Evolutionary conservation across 2,888 invertebrate genomes (phyloP).

Genomic region (Eupithecia vulgata): DNA sequence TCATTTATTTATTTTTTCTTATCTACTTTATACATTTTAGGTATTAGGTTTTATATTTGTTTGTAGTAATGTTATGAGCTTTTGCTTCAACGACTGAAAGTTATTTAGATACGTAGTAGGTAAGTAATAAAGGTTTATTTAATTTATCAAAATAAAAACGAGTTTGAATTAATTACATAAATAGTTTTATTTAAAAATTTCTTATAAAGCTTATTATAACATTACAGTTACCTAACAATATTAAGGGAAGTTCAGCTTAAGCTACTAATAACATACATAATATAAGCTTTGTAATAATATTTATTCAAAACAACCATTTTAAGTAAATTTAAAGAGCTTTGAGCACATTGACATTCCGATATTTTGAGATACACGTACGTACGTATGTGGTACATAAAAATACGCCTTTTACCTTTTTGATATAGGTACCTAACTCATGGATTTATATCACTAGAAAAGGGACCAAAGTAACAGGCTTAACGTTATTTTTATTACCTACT

Average conservation of each 20-base stretch:
- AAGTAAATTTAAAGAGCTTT: neutral
- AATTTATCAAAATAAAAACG: neutral
- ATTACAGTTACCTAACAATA: neutral
- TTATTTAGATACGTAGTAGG: neutral
- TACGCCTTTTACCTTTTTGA: neutral
- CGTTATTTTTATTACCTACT: neutral
- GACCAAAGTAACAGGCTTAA: neutral
- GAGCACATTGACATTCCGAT: neutral
- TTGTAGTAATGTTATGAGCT: neutral
- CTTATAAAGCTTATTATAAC: neutral
- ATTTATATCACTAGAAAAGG: neutral
- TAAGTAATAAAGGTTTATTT: neutral
- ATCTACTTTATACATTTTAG: neutral
- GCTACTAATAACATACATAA: neutral
- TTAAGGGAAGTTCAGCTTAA: neutral
- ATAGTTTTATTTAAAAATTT: slow-evolving; percentile 1
- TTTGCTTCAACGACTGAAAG: neutral
- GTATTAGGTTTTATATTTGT: neutral
- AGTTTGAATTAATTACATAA: neutral
- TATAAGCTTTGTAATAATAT: neutral
- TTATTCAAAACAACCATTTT: neutral
- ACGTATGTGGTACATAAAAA: neutral
- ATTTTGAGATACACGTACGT: neutral
- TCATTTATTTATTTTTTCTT: slow-evolving; percentile 5
- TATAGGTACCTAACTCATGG: neutral